Evolutionary conservation across 2,888 invertebrate genomes (phyloP).

Genomic region (Macrophya annulata): DNA sequence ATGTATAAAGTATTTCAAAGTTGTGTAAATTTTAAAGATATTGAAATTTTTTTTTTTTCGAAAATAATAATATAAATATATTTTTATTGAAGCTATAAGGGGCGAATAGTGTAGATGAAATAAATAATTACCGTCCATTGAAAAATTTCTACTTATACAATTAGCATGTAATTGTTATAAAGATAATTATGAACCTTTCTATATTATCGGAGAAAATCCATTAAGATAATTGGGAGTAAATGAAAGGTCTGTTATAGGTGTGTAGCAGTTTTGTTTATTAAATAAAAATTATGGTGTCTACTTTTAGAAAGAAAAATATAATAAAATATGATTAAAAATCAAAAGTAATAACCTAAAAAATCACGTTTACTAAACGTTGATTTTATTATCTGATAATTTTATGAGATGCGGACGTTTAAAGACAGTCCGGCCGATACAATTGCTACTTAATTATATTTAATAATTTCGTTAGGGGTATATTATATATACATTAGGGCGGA

Average conservation of each 20-base stretch:
- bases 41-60: not conserved
- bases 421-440: not conserved
- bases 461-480: not conserved
- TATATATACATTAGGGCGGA: no score
- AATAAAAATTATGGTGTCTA: not conserved
- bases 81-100: not conserved
- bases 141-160: not conserved
- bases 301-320: not conserved
- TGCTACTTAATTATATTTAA: not conserved
- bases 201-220: not conserved
- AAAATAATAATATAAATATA: not conserved
- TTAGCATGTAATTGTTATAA: not conserved
- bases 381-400: not conserved
- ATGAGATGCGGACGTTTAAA: not conserved
- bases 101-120: slow-evolving; percentile 12
- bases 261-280: not conserved
- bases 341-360: not conserved
- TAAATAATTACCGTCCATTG: not conserved
- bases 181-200: not conserved
- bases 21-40: no score
- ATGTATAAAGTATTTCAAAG: no score
- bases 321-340: slow-evolving; percentile 11
- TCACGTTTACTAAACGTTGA: not conserved
- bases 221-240: not conserved
- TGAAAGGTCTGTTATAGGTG: not conserved